Evolutionary conservation across 2,113 vertebrate genomes (phyloP).

Genomic region (Toxotes chatareus): DNA sequence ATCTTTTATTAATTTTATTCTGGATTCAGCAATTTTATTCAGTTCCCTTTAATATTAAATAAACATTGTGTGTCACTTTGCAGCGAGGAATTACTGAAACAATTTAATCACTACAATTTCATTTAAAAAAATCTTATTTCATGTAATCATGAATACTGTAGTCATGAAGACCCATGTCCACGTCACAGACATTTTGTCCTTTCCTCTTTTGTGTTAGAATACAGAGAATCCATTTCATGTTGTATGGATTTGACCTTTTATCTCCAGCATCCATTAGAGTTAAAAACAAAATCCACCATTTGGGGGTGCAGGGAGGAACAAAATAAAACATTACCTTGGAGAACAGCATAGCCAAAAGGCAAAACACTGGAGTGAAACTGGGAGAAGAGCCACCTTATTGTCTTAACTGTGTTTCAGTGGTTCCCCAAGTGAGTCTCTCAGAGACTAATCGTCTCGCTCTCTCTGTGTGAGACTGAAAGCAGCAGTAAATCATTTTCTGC

Average conservation of each 20-base stretch:
- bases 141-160: background rate
- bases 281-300: conserved; percentile 11
- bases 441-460: conserved; percentile 72
- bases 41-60: background rate
- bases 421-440: conserved; percentile 76
- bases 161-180: background rate
- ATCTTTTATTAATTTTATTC: background rate
- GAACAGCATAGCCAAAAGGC: conserved; percentile 43
- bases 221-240: background rate
- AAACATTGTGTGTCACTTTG: background rate
- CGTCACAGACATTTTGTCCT: background rate
- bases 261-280: conserved; percentile 15
- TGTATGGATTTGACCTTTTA: conserved; percentile 15
- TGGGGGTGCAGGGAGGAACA: conserved; percentile 17
- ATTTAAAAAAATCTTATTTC: background rate
- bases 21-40: background rate
- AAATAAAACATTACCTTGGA: conserved; percentile 36
- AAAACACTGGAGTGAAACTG: conserved; percentile 51
- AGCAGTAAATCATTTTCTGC: conserved; percentile 82
- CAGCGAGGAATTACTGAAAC: background rate
- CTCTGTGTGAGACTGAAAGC: conserved; percentile 67
- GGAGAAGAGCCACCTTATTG: conserved; percentile 62
- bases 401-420: conserved; percentile 71
- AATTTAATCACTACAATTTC: background rate
- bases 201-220: conserved; percentile 11